Percentiles rank a stretch among this genome's conserved stretches.
Evolutionary conservation across 2,113 vertebrate genomes (phyloP).

Genomic region (Mellivora capensis): DNA sequence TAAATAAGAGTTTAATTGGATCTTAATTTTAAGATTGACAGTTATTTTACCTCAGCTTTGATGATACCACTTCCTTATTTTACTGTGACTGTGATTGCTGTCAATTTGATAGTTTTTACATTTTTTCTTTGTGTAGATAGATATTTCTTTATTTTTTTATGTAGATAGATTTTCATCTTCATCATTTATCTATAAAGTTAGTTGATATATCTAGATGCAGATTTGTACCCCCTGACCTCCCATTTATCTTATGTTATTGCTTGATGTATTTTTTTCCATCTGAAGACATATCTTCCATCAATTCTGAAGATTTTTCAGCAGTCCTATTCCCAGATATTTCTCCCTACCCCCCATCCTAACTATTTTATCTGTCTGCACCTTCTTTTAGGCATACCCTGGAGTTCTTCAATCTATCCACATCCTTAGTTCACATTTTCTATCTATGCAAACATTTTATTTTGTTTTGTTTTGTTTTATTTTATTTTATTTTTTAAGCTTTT

Average conservation of each 20-base stretch:
- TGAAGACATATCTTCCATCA: not conserved
- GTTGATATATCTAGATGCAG: not conserved
- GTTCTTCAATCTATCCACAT: not conserved
- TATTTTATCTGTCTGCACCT: not conserved
- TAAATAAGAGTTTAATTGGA: not conserved
- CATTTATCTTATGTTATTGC: not conserved
- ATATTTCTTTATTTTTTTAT: not conserved
- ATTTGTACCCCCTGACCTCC: fast-evolving
- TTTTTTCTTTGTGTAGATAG: not conserved
- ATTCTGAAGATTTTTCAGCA: not conserved
- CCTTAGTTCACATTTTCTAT: not conserved
- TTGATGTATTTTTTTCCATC: not conserved
- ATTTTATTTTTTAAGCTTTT: not conserved
- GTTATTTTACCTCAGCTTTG: not conserved
- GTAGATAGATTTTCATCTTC: not conserved
- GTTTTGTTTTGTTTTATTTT: not conserved
- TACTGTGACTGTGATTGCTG: not conserved
- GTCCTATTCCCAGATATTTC: not conserved
- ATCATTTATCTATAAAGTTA: not conserved
- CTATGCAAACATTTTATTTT: not conserved
- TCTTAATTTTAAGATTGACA: not conserved
- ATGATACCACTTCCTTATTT: not conserved
- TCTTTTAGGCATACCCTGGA: not conserved
- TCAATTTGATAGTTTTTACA: not conserved
- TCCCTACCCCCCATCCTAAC: not conserved